These are phyloP conservation scores for Thomomys bottae DNA, from an alignment of 2,113 vertebrate genomes.

Conservation along the genomic window DNA sequence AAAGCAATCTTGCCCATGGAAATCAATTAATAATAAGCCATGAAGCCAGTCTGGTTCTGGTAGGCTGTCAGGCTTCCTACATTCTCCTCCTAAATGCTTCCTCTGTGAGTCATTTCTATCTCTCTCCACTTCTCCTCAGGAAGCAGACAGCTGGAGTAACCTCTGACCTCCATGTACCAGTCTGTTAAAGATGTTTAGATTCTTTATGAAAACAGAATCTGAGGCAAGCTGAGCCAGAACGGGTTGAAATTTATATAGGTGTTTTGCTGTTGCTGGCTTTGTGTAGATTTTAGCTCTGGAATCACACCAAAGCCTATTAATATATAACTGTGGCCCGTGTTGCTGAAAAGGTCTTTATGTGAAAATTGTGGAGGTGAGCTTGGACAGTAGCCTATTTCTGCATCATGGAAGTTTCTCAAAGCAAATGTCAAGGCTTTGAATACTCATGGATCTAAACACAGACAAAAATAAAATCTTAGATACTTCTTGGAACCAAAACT, in stretches of 20 bases:
- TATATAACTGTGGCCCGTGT: not conserved
- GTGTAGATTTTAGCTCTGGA: constrained; percentile 51
- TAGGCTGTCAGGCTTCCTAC: not conserved
- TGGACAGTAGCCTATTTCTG: constrained; percentile 8
- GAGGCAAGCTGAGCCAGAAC: not conserved
- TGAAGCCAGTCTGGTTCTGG: not conserved
- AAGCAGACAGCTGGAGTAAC: not conserved
- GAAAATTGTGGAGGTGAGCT: constrained; percentile 25
- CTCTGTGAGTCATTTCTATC: not conserved
- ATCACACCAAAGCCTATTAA: constrained; percentile 34
- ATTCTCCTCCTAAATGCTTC: not conserved
- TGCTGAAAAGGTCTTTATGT: not conserved
- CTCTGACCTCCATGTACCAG: not conserved
- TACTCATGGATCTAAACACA: constrained; percentile 56
- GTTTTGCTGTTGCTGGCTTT: not conserved
- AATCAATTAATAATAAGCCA: not conserved
- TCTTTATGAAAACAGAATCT: not conserved
- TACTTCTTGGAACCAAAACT: constrained; percentile 38
- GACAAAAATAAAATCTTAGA: constrained; percentile 62
- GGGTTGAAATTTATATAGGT: not conserved
- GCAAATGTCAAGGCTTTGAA: constrained; percentile 54
- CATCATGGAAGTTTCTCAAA: constrained; percentile 41
- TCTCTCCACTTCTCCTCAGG: not conserved
- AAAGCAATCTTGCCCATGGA: not conserved
- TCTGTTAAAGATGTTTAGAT: not conserved